Base-by-base conservation (phyloP, 2,888 invertebrate genomes). In the Alloplasta piceator region DNA sequence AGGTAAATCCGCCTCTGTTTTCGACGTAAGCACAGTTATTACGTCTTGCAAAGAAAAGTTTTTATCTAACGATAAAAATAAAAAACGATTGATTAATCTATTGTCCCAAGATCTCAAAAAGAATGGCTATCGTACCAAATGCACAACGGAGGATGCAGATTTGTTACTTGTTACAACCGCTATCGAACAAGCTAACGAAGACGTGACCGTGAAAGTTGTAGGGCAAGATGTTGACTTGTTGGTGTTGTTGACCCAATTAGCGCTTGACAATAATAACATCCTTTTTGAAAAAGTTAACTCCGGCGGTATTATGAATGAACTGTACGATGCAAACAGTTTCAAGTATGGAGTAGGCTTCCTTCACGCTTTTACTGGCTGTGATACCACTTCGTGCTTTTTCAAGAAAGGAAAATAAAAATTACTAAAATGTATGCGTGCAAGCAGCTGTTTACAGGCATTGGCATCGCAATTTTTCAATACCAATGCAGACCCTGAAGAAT, bases 11-110 rank as follows among this genome's bases (percentile, higher is more conserved):
- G n/a, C n/a, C n/a, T n/a, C n/a, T n/a, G n/a, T 12, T 73, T 73
- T 46, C 46, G 73, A 9, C 46, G 73, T 12, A 64, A 39, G 12
- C 39, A 60, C 60, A 9, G 60, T 39, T 1, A 39, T 60, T 5
- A 60, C 39, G n/a, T 60, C 39, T n/a, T 0, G 39, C n/a, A 60
- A 60, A 60, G 60, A 60, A 60, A 60, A 60, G n/a, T 60, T 60
- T 10, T 39, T 60, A 39, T 60, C 38, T 4, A 60, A 60, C 60
- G n/a, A 39, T n/a, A 38, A 60, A 39, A 38, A 60, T 60, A 60
- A 60, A 60, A 60, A 39, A 9, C 14, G 16, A 55, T 16, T n/a
- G n/a, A n/a, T n/a, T 16, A 12, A n/a, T 39, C 39, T 60, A 10
- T 39, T 60, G 39, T 60, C 7, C n/a, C n/a, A 60, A n/a, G 39